A percentile compares a stretch with the other conserved stretches of the same genome.
phyloP scores from a whole-genome alignment of 2,797 vertebrate species.

The Carapus acus region DNA sequence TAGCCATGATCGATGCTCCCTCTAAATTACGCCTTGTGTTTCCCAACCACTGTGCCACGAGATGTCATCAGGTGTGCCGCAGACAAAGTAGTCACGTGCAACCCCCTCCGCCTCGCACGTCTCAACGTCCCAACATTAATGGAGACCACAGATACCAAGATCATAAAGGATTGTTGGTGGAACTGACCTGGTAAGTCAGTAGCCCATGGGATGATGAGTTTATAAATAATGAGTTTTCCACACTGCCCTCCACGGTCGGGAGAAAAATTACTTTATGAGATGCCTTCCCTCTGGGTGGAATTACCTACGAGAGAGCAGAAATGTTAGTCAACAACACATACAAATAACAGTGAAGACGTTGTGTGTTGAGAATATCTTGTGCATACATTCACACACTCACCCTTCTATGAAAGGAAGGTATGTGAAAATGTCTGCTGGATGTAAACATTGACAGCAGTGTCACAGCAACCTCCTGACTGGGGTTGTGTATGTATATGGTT shows the following conservation, averaged over 20 bases:
- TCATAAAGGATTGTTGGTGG: not conserved
- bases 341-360: not conserved
- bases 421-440: constrained; percentile 91
- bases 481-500: constrained; percentile 90
- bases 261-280: constrained; percentile 96
- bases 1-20: no score
- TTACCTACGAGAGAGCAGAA: constrained; percentile 72
- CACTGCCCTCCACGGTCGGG: constrained; percentile 88
- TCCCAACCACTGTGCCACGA: no score
- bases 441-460: constrained; percentile 94
- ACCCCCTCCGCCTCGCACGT: no score
- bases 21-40: no score
- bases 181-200: constrained; percentile 88
- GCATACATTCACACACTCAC: constrained; percentile 64
- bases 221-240: constrained; percentile 99
- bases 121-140: no score
- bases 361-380: not conserved
- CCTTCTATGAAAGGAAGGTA: constrained; percentile 90
- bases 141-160: not conserved
- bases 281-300: constrained; percentile 89
- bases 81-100: no score
- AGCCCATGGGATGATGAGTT: constrained; percentile 94
- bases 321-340: not conserved
- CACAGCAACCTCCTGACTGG: constrained; percentile 87
- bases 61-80: no score